These are phyloP conservation scores for Aramus guarauna DNA, from an alignment of 2,113 vertebrate species.

Conservation along the genomic window DNA sequence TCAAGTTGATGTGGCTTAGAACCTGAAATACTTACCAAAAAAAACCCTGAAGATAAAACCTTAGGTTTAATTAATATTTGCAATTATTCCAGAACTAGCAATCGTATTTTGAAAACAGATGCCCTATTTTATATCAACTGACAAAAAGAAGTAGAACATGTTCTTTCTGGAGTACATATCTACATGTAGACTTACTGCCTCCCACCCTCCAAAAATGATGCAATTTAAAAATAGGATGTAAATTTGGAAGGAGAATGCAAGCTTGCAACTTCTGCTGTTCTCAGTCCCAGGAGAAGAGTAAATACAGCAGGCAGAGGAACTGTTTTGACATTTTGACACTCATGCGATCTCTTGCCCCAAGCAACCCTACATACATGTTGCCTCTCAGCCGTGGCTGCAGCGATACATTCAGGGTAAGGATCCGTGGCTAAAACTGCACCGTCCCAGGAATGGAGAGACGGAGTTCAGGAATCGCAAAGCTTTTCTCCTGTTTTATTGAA, in stretches of 20 bases:
- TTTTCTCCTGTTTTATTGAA: background rate
- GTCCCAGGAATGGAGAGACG: fast-evolving
- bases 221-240: background rate
- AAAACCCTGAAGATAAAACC: background rate
- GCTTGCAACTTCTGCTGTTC: background rate
- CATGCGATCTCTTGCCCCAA: background rate
- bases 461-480: background rate
- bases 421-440: background rate
- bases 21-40: background rate
- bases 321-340: background rate
- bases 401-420: background rate
- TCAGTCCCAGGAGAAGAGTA: background rate
- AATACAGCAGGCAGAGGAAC: background rate
- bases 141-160: background rate
- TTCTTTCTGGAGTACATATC: background rate
- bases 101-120: background rate
- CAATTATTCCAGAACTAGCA: background rate
- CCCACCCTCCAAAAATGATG: background rate
- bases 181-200: background rate
- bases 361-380: fast-evolving
- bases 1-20: background rate
- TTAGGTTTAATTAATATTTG: background rate
- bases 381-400: fast-evolving
- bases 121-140: background rate
- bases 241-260: background rate